A percentile compares a stretch with the other conserved stretches of the same genome.
Conservation (phyloP, 2,797 vertebrate species). For the Oreochromis grahami region DNA sequence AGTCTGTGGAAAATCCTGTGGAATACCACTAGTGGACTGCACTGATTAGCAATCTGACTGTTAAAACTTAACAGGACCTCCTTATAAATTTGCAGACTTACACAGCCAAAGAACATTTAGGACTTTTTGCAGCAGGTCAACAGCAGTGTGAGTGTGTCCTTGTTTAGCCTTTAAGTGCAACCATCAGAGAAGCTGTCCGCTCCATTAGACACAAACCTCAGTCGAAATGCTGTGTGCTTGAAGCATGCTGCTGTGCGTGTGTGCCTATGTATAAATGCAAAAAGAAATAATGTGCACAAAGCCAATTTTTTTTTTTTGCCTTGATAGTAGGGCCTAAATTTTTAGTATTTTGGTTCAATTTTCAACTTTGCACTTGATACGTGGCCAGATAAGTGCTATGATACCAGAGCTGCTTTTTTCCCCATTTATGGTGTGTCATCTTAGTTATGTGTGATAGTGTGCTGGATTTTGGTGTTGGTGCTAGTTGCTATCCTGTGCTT, state of each 20-base stretch:
- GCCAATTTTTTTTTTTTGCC: not conserved
- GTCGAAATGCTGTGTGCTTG: slow-evolving; percentile 10
- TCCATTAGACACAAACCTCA: slow-evolving; percentile 48
- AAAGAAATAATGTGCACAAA: not conserved
- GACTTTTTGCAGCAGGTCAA: not conserved
- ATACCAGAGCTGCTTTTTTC: rapidly evolving
- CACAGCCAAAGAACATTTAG: not conserved
- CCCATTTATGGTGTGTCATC: not conserved
- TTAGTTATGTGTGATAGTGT: not conserved
- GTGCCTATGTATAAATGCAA: slow-evolving; percentile 8
- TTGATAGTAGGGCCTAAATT: not conserved
- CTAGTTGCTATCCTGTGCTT: not conserved
- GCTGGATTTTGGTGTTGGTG: not conserved
- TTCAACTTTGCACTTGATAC: not conserved
- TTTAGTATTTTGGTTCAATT: not conserved
- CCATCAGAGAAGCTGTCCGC: slow-evolving; percentile 12
- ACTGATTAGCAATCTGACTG: not conserved
- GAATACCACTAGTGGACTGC: not conserved
- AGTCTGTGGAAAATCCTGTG: not conserved
- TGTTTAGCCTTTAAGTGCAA: slow-evolving; percentile 24
- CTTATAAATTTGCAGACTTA: not conserved
- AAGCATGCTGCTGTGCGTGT: not conserved
- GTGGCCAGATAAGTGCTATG: not conserved
- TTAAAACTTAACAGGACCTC: not conserved
- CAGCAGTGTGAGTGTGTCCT: slow-evolving; percentile 5